phyloP scores from a whole-genome alignment of 2,888 invertebrate genomes.

The Synanthedon myopaeformis region DNA sequence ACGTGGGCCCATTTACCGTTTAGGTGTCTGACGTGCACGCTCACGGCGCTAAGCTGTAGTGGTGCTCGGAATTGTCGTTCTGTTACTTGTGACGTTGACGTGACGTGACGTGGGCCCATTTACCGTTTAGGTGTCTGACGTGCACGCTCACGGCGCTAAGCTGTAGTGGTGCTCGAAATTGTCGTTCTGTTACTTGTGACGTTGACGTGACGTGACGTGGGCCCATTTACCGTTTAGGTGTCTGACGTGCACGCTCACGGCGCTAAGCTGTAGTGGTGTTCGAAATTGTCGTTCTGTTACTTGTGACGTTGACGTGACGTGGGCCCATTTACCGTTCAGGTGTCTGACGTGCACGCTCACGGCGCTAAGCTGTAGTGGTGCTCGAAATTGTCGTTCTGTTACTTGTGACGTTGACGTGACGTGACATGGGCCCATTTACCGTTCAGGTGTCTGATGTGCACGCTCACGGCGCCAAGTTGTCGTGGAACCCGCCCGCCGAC shows the following conservation, averaged over 20 bases:
- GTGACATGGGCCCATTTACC: too few relatives aligned
- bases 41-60: constrained; percentile 88
- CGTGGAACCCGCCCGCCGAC: constrained; percentile 94
- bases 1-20: neutral
- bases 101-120: neutral
- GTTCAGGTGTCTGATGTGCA: constrained; percentile 80
- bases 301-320: neutral
- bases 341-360: constrained; percentile 87
- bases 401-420: neutral
- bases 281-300: too few relatives aligned
- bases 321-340: constrained; percentile 22
- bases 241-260: constrained; percentile 91
- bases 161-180: too few relatives aligned
- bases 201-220: neutral
- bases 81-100: too few relatives aligned
- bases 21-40: constrained; percentile 85
- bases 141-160: constrained; percentile 90
- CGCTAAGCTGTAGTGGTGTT: constrained; percentile 91
- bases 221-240: constrained; percentile 26
- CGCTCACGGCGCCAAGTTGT: constrained; percentile 88
- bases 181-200: too few relatives aligned
- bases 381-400: too few relatives aligned
- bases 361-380: constrained; percentile 92
- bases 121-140: constrained; percentile 72
- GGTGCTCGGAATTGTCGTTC: too few relatives aligned